Conservation (phyloP, 2,797 vertebrate genomes). For the Takifugu rubripes region DNA sequence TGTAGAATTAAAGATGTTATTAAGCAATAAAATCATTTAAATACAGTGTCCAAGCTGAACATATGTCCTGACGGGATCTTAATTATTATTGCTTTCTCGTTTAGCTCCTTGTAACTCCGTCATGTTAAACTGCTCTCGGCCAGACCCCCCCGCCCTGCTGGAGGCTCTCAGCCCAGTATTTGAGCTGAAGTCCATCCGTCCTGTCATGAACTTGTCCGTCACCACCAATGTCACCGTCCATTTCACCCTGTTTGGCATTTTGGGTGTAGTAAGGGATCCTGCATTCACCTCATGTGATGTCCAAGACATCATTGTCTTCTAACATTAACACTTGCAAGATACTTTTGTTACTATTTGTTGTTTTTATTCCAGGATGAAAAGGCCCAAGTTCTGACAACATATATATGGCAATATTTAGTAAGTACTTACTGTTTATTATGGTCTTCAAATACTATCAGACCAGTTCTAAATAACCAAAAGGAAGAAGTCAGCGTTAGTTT, state of each 20-base stretch:
- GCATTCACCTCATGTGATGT: background rate
- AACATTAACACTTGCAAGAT: too few species aligned
- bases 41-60: background rate
- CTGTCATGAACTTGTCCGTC: constrained; percentile 40
- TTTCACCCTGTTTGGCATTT: constrained; percentile 61
- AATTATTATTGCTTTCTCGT: too few species aligned
- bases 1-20: too few species aligned
- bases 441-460: too few species aligned
- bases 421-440: constrained; percentile 19
- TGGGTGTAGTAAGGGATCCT: constrained; percentile 62
- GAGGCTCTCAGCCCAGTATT: constrained; percentile 45
- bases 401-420: constrained; percentile 63
- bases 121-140: constrained; percentile 46
- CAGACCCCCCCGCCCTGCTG: constrained; percentile 36
- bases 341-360: too few species aligned
- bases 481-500: too few species aligned
- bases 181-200: constrained; percentile 54
- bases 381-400: constrained; percentile 68
- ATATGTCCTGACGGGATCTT: too few species aligned
- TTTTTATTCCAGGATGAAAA: constrained; percentile 67
- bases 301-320: too few species aligned
- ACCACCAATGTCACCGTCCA: constrained; percentile 47
- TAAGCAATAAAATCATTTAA: background rate
- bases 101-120: constrained; percentile 22
- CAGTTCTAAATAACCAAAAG: too few species aligned